Conservation (phyloP, 2,888 invertebrate species). For the Caenorhabditis panamensis region DNA sequence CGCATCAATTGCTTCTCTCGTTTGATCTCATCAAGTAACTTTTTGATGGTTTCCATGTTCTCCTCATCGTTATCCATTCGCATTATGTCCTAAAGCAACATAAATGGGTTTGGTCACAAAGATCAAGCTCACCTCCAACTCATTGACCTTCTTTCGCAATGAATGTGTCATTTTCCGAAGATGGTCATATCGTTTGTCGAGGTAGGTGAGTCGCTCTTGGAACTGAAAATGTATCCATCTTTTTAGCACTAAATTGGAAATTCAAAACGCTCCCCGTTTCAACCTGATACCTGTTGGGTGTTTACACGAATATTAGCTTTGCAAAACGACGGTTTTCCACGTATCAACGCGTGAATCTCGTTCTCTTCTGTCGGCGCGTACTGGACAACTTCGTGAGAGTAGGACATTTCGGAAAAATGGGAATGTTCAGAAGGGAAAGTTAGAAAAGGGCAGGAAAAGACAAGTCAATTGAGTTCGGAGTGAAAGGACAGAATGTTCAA, state of each 20-base stretch:
- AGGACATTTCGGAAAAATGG: conserved; percentile 48
- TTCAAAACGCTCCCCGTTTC: not conserved
- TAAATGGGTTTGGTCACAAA: not conserved
- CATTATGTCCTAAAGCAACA: conserved; percentile 63
- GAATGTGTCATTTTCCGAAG: conserved; percentile 67
- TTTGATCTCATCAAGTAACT: conserved; percentile 65
- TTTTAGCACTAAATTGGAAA: no score
- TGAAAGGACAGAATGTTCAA: conserved; percentile 11
- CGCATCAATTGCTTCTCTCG: conserved; percentile 66
- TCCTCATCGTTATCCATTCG: conserved; percentile 66
- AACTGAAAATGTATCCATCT: no score
- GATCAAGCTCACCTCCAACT: conserved; percentile 57
- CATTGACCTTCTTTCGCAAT: conserved; percentile 67
- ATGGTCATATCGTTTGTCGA: conserved; percentile 70
- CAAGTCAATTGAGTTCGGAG: conserved; percentile 34
- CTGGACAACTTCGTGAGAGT: conserved; percentile 57
- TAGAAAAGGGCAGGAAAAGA: no score
- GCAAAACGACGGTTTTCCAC: conserved; percentile 59
- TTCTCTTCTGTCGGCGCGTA: conserved; percentile 59
- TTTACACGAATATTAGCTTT: conserved; percentile 62
- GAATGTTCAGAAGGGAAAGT: no score
- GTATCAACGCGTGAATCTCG: conserved; percentile 59
- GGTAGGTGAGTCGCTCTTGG: conserved; percentile 67
- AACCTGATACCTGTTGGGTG: conserved; percentile 49
- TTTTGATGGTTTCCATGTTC: conserved; percentile 68